Conservation (phyloP, 2,797 vertebrate species). For the Decapterus maruadsi region DNA sequence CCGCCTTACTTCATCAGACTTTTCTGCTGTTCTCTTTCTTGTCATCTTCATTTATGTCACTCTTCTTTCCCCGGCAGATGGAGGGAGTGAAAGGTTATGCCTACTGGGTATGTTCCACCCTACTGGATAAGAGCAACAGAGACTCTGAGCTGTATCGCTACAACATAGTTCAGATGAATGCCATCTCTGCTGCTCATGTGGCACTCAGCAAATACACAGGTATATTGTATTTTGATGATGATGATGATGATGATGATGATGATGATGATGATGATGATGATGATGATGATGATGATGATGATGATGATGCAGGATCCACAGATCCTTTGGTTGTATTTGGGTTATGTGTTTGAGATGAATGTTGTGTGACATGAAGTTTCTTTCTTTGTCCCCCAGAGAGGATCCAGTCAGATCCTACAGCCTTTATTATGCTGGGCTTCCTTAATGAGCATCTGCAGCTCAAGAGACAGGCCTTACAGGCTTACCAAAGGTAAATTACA, state of each 20-base stretch:
- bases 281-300: too few relatives aligned
- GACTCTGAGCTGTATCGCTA: conserved; percentile 93
- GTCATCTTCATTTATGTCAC: not conserved
- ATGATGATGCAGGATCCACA: not conserved
- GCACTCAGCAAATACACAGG: conserved; percentile 96
- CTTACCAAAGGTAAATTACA: conserved; percentile 90
- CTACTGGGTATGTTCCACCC: conserved; percentile 94
- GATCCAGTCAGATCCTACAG: conserved; percentile 90
- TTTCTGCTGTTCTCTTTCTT: conserved; percentile 2
- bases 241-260: too few relatives aligned
- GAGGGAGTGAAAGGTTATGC: conserved; percentile 98
- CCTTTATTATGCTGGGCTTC: conserved; percentile 95
- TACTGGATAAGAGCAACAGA: conserved; percentile 95
- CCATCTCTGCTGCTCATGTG: conserved; percentile 93
- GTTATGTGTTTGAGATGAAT: conserved; percentile 6
- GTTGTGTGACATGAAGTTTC: conserved; percentile 10
- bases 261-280: too few relatives aligned
- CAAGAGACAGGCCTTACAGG: conserved; percentile 89
- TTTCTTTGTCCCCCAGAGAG: conserved; percentile 86
- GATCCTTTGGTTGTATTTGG: not conserved
- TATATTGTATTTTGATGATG: conserved; percentile 74
- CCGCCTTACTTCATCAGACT: not conserved
- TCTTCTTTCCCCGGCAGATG: conserved; percentile 75
- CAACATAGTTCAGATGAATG: conserved; percentile 98
- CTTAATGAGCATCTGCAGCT: conserved; percentile 93